Percentiles rank a stretch among this genome's conserved stretches.
Conservation (phyloP, 2,888 invertebrate genomes). For the Melanchra persicariae region DNA sequence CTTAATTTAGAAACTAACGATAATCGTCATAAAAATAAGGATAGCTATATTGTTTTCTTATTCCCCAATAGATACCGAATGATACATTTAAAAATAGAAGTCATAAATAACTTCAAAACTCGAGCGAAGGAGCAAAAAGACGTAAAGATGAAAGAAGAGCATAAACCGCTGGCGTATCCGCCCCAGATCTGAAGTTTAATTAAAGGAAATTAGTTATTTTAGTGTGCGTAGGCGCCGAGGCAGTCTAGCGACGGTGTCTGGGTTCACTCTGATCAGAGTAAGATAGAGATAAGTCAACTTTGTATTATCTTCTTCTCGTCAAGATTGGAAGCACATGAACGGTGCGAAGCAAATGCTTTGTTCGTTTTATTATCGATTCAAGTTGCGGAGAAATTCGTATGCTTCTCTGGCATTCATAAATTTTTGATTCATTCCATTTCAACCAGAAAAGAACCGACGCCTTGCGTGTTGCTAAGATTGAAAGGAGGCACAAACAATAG, state of each 20-base stretch:
- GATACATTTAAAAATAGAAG: conserved; percentile 6
- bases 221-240: conserved; percentile 23
- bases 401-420: background rate
- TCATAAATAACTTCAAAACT: background rate
- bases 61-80: background rate
- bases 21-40: background rate
- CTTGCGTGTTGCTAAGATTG: background rate
- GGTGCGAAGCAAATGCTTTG: conserved; percentile 7
- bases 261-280: conserved; percentile 5
- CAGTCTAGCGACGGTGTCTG: conserved; percentile 6
- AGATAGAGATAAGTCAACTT: conserved; percentile 16
- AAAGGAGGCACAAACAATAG: background rate
- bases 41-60: background rate
- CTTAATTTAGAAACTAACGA: background rate
- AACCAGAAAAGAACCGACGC: background rate
- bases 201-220: conserved; percentile 59
- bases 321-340: conserved; percentile 7
- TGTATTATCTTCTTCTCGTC: conserved; percentile 21
- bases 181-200: conserved; percentile 45
- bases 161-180: conserved; percentile 43
- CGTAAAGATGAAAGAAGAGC: conserved; percentile 36
- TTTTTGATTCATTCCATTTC: background rate
- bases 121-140: conserved; percentile 23
- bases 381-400: background rate
- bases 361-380: background rate